Base-by-base conservation (phyloP, 2,113 vertebrate genomes). In the Thalassarche chlororhynchos region DNA sequence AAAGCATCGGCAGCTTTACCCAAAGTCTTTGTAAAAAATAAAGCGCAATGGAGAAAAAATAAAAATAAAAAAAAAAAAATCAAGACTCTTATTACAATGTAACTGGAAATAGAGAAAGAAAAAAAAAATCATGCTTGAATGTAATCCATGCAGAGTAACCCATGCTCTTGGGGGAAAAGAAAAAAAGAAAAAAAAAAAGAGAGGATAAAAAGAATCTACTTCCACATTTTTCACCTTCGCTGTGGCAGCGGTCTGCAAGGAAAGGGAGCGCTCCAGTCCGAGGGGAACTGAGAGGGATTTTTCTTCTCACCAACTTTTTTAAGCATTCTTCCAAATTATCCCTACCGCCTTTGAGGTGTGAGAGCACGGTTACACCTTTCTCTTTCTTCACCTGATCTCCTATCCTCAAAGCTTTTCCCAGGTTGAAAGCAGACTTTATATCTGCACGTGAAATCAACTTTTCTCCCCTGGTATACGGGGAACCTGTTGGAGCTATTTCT, bases 251-350 rank as follows among this genome's bases (percentile, higher is more conserved):
- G 68, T 8, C 75, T 36, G n/a, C 5, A 6, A n/a, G 61, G 21
- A 6, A 19, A 15, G 47, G 68, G 47, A 71, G 68, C 46, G 6
- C 52, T 16, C 64, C 4, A 5, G 61, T 21, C 8, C 8, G 7
- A 34, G 62, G 65, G 31, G 16, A 23, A 10, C 62, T 4, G 3
- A 12, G 51, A 46, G 9, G 66, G 55, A 9, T 29, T 71, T 42
- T 29, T 4, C 20, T 28, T 12, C 28, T 19, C 8, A 7, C 2
- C 4, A 9, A 5, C 9, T 40, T 70, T 23, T 4, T 25, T 3
- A 12, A 4, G 29, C 6, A 7, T 4, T 38, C 31, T n/a, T 14
- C 36, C 44, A 31, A 6, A 6, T 19, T 4, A 6, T 20, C 52
- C 8, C 17, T 28, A 9, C 34, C 17, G 34, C 66, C 68, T n/a